phyloP scores from a whole-genome alignment of 2,113 vertebrate species.

The Stegastes partitus region DNA sequence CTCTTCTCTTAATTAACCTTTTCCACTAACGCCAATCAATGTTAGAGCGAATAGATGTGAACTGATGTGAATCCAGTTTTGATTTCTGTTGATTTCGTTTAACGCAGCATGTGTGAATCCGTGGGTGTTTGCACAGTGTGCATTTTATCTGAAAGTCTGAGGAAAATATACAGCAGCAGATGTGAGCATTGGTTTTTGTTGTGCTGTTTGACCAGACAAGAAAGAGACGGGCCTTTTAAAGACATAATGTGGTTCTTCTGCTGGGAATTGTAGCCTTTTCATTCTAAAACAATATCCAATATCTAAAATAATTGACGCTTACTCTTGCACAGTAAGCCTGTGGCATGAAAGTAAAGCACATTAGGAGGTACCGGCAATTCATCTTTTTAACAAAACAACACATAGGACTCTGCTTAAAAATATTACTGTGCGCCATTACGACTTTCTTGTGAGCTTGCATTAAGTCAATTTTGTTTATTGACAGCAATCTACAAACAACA shows the following conservation, averaged over 20 bases:
- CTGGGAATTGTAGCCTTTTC: constrained; percentile 50
- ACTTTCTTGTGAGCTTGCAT: constrained; percentile 18
- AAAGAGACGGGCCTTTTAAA: constrained; percentile 55
- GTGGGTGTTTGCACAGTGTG: constrained; percentile 38
- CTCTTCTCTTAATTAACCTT: constrained; percentile 43
- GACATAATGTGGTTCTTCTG: constrained; percentile 57
- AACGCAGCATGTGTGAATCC: constrained; percentile 37
- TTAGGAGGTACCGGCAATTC: constrained; percentile 47
- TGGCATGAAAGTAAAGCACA: constrained; percentile 56
- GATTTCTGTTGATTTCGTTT: constrained; percentile 32
- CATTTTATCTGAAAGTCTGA: constrained; percentile 36
- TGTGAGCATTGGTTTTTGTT: constrained; percentile 34
- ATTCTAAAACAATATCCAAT: constrained; percentile 67
- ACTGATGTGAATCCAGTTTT: constrained; percentile 41
- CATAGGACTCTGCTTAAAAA: constrained; percentile 9
- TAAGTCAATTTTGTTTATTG: constrained; percentile 41
- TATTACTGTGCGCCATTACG: constrained; percentile 21
- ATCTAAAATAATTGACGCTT: constrained; percentile 69
- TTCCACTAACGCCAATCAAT: constrained; percentile 30
- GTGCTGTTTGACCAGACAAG: constrained; percentile 57
- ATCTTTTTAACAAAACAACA: constrained; percentile 44
- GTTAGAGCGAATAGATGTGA: not conserved
- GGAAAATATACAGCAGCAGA: constrained; percentile 37
- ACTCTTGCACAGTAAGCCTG: constrained; percentile 55
- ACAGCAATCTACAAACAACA: constrained; percentile 9